A percentile compares a stretch with the other conserved stretches of the same genome.
Conservation (phyloP, 1,140 invertebrate species). For the Drosophila repleta region DNA sequence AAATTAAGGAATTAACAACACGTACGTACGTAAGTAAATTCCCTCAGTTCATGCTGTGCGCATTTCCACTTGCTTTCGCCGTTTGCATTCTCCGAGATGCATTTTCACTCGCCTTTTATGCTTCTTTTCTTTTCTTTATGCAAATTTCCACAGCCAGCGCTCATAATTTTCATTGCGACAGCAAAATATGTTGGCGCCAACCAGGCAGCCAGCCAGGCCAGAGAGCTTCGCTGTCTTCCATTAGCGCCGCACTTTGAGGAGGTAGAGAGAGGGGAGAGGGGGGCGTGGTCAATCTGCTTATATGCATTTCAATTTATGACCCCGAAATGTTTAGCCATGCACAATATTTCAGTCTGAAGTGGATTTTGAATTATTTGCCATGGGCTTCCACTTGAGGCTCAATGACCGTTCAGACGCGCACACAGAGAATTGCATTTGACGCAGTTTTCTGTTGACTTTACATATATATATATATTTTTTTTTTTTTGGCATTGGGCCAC, state of each 20-base stretch:
- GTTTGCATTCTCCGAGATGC: constrained; percentile 35
- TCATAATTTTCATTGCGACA: constrained; percentile 78
- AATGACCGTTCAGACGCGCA: constrained; percentile 43
- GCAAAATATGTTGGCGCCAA: constrained; percentile 79
- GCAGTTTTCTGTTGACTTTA: constrained; percentile 13
- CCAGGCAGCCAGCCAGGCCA: constrained; percentile 44
- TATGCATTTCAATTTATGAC: constrained; percentile 60
- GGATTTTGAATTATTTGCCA: constrained; percentile 43
- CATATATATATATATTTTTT: constrained; percentile 20
- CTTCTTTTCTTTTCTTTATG: constrained; percentile 49
- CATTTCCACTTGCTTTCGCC: constrained; percentile 48
- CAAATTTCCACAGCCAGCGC: constrained; percentile 65
- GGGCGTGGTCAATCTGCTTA: constrained; percentile 42
- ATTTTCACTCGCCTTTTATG: constrained; percentile 2
- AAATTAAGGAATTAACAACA: constrained; percentile 75
- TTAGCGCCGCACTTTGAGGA: constrained; percentile 34
- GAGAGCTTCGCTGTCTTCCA: constrained; percentile 48
- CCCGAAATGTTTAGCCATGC: constrained; percentile 44
- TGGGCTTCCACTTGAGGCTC: constrained; percentile 48
- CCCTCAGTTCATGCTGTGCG: constrained; percentile 33
- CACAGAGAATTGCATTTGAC: constrained; percentile 36
- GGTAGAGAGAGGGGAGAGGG: not conserved
- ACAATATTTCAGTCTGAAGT: constrained; percentile 35
- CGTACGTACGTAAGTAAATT: constrained; percentile 70
- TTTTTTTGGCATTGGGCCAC: constrained; percentile 59